phyloP scores from a whole-genome alignment of 1,140 invertebrate species.

The Pseudomyrmex pallidus region DNA sequence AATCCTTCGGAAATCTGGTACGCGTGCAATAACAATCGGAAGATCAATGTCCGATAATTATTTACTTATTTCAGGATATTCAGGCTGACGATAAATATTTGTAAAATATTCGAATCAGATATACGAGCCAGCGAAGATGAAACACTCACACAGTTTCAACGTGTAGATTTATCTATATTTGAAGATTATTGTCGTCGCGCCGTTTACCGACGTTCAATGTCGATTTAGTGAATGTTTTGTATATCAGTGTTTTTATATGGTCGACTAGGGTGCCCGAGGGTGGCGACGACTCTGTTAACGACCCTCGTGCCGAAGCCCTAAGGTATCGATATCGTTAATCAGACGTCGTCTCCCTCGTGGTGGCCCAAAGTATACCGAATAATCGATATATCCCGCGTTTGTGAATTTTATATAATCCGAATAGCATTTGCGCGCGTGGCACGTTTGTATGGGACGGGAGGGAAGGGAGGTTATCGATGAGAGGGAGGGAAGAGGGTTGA shows the following conservation, averaged over 20 bases:
- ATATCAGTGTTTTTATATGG: conserved; percentile 65
- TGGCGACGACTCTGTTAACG: not conserved
- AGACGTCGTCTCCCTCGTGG: not conserved
- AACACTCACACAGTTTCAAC: not conserved
- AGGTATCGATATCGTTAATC: conserved; percentile 4
- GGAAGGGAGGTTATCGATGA: not conserved
- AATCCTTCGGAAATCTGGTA: conserved; percentile 6
- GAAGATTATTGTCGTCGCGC: conserved; percentile 19
- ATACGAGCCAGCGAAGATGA: not conserved
- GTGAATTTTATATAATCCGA: conserved; percentile 71
- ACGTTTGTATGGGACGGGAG: conserved; percentile 41
- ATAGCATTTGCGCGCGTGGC: conserved; percentile 63
- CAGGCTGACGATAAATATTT: not conserved
- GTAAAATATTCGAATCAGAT: not conserved
- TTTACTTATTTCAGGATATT: not conserved
- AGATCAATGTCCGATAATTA: not conserved
- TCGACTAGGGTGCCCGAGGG: not conserved
- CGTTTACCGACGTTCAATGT: conserved; percentile 16
- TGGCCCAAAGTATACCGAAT: conserved; percentile 41
- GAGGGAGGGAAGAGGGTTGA: not conserved
- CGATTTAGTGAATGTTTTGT: conserved; percentile 61
- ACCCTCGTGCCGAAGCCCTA: not conserved
- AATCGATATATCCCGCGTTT: conserved; percentile 68
- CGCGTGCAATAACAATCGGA: not conserved
- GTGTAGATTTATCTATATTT: not conserved